Conservation (phyloP, 2,113 vertebrate genomes). For the Sapayoa aenigma region DNA sequence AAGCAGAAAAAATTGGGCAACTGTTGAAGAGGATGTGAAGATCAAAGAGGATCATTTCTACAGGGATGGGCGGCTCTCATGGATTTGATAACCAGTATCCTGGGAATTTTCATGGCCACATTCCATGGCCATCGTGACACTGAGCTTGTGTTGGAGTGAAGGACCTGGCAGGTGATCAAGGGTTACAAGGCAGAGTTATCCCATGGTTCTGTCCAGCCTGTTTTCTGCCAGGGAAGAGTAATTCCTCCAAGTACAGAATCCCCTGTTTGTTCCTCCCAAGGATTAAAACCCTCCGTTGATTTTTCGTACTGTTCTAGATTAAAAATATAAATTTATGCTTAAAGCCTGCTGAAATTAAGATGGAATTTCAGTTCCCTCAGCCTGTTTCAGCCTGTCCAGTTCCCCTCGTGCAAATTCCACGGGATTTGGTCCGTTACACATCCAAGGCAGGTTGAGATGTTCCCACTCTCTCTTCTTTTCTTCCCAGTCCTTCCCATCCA, state of each 20-base stretch:
- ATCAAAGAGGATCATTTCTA: not conserved
- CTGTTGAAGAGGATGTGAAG: not conserved
- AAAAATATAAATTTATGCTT: not conserved
- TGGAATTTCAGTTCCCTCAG: not conserved
- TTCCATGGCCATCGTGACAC: not conserved
- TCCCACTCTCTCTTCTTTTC: not conserved
- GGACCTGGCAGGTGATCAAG: not conserved
- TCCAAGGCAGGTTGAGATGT: not conserved
- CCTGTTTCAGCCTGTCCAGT: not conserved
- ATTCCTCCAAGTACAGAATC: not conserved
- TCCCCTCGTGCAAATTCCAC: not conserved
- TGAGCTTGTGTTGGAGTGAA: not conserved
- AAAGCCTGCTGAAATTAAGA: not conserved
- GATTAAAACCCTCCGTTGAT: not conserved
- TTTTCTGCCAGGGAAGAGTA: not conserved
- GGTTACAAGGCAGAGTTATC: not conserved
- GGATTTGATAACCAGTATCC: not conserved
- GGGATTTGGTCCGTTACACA: not conserved
- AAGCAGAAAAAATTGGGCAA: not conserved
- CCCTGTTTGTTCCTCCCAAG: not conserved
- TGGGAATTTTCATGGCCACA: not conserved
- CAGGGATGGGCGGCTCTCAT: not conserved
- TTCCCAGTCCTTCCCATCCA: too few species aligned
- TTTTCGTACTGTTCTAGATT: not conserved
- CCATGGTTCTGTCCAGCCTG: not conserved